Evolutionary conservation across 2,113 vertebrate genomes (phyloP).

Genomic region (Paratilapia polleni): DNA sequence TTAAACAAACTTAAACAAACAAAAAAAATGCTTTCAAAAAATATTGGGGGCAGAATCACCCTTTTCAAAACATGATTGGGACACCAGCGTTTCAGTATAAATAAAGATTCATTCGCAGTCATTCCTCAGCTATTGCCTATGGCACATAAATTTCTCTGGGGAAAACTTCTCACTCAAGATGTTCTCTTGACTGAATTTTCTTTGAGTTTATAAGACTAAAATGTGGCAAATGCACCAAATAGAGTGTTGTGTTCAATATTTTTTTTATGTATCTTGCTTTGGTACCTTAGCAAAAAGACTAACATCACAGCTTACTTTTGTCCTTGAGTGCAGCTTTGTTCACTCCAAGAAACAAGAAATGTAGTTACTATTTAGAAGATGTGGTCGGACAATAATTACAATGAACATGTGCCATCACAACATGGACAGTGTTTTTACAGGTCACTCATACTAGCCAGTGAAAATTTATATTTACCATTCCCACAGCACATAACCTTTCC

Average conservation of each 20-base stretch:
- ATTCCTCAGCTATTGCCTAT: not conserved
- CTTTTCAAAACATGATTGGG: too few relatives aligned
- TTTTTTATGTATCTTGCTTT: not conserved
- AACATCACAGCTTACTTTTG: not conserved
- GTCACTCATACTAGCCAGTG: not conserved
- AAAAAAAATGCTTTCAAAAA: too few relatives aligned
- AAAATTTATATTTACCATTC: constrained; percentile 38
- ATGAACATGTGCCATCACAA: not conserved
- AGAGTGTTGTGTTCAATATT: not conserved
- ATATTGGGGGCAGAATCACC: too few relatives aligned
- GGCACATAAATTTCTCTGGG: not conserved
- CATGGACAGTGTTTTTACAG: constrained; percentile 5
- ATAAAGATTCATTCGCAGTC: too few relatives aligned
- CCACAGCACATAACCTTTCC: constrained; percentile 38
- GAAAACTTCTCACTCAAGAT: not conserved
- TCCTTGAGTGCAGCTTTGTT: not conserved
- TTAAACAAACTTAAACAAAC: too few relatives aligned
- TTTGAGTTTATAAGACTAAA: not conserved
- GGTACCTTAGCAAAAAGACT: not conserved
- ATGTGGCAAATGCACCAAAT: not conserved
- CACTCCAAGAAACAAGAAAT: not conserved
- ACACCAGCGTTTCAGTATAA: too few relatives aligned
- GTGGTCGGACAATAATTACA: constrained; percentile 19
- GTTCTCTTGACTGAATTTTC: not conserved
- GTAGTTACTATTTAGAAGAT: not conserved